phyloP scores from a whole-genome alignment of 2,113 vertebrate species.

The Diadophis punctatus region DNA sequence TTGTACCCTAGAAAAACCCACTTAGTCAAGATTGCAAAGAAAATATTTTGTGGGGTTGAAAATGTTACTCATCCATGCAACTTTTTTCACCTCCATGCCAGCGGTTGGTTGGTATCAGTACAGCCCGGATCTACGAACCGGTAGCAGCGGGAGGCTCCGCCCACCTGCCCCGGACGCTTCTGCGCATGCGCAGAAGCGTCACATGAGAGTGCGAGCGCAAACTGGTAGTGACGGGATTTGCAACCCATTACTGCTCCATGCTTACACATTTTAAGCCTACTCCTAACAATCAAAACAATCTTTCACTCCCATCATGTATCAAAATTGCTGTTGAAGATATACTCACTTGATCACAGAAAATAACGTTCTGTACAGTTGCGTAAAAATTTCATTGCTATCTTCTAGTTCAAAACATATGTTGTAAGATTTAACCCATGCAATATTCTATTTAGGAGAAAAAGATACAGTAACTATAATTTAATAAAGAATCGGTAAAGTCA shows the following conservation, averaged over 20 bases:
- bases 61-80: neutral
- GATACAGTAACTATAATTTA: neutral
- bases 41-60: neutral
- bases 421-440: slow-evolving; percentile 99
- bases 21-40: neutral
- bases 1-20: neutral
- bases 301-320: neutral
- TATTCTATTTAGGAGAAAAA: slow-evolving; percentile 77
- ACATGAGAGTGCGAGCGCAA: no score
- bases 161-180: no score
- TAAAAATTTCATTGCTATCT: slow-evolving; percentile 99
- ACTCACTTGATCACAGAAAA: slow-evolving; percentile 99
- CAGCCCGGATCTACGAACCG: no score
- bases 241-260: neutral
- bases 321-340: neutral
- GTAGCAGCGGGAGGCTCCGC: no score
- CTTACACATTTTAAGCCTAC: neutral
- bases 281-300: neutral
- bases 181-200: no score
- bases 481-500: neutral
- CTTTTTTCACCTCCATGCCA: neutral
- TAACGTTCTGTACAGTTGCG: slow-evolving; percentile 93
- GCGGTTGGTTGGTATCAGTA: no score
- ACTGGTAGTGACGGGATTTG: no score
- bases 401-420: slow-evolving; percentile 99